These are phyloP conservation scores for Trachymyrmex septentrionalis DNA, from an alignment of 1,140 invertebrate species.

Conservation along the genomic window DNA sequence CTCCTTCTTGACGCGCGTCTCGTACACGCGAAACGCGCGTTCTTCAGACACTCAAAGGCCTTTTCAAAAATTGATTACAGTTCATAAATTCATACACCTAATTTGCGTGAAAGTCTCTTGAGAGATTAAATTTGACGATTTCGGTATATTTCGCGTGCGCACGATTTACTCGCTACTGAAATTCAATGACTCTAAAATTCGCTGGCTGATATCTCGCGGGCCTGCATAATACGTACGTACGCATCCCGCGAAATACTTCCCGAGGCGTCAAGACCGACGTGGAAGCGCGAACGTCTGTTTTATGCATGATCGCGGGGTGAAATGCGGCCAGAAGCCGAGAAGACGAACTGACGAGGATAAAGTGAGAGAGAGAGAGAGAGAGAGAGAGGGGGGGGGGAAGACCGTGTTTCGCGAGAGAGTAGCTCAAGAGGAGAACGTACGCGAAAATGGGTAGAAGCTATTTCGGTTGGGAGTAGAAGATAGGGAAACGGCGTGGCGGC, in stretches of 20 bases:
- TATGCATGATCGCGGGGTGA: slow-evolving; percentile 69
- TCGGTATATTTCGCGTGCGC: not conserved
- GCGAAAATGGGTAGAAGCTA: slow-evolving; percentile 46
- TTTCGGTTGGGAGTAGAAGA: slow-evolving; percentile 49
- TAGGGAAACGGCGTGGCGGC: not conserved
- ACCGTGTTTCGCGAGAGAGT: slow-evolving; percentile 7
- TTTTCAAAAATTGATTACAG: not conserved
- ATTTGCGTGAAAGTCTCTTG: not conserved
- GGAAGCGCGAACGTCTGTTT: slow-evolving; percentile 66
- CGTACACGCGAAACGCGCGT: not conserved
- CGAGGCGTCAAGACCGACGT: slow-evolving; percentile 43
- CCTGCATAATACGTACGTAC: slow-evolving; percentile 22
- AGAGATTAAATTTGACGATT: slow-evolving; percentile 29
- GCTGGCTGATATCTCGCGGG: not conserved
- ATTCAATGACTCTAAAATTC: slow-evolving; percentile 36
- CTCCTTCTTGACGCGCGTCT: not conserved
- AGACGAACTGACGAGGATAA: slow-evolving; percentile 40
- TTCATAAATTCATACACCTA: not conserved
- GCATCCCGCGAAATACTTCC: slow-evolving; percentile 36
- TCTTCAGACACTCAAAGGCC: not conserved
- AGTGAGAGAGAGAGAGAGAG: not conserved
- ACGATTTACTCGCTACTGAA: slow-evolving; percentile 8
- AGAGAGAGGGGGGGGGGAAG: not conserved
- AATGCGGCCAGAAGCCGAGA: slow-evolving; percentile 58
- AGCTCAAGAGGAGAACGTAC: not conserved